Percentiles rank a stretch among this genome's conserved stretches.
Conservation (phyloP, 1,140 invertebrate genomes). For the Tetragnatha versicolor region DNA sequence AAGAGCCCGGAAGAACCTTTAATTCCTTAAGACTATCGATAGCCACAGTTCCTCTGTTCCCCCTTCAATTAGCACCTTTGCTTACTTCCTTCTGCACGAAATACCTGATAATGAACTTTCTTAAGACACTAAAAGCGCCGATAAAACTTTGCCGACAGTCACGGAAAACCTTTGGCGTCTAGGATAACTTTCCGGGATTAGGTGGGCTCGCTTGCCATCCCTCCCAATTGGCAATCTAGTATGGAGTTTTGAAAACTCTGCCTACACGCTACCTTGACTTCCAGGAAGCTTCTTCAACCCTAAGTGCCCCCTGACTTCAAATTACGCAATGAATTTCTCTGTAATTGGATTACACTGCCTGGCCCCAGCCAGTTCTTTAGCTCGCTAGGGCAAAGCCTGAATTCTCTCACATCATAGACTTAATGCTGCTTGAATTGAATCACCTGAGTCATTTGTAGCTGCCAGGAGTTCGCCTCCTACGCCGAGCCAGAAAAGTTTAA, state of each 20-base stretch:
- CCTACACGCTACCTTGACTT: too few species aligned
- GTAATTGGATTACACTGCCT: too few species aligned
- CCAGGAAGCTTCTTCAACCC: too few species aligned
- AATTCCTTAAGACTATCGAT: slow-evolving; percentile 34
- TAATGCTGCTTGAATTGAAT: too few species aligned
- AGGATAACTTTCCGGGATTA: slow-evolving; percentile 42
- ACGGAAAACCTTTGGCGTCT: slow-evolving; percentile 31
- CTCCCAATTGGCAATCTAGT: slow-evolving; percentile 7
- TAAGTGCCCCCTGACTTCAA: too few species aligned
- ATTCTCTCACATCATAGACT: too few species aligned
- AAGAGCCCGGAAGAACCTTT: slow-evolving; percentile 20
- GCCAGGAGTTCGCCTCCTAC: too few species aligned
- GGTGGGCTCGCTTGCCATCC: slow-evolving; percentile 23
- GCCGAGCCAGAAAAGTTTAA: too few species aligned
- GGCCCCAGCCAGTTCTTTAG: too few species aligned
- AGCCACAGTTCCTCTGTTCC: slow-evolving; percentile 16
- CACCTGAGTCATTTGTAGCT: too few species aligned
- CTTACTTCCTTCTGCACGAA: slow-evolving; percentile 20
- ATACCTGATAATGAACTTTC: slow-evolving; percentile 51
- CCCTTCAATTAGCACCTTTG: slow-evolving; percentile 52
- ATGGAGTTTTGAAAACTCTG: slow-evolving; percentile 39
- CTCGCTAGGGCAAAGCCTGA: too few species aligned
- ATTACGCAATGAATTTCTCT: too few species aligned
- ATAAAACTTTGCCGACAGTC: slow-evolving; percentile 49
- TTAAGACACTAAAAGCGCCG: slow-evolving; percentile 47